These are phyloP conservation scores for Lochmaea capreae DNA, from an alignment of 2,888 invertebrate genomes.

Conservation along the genomic window DNA sequence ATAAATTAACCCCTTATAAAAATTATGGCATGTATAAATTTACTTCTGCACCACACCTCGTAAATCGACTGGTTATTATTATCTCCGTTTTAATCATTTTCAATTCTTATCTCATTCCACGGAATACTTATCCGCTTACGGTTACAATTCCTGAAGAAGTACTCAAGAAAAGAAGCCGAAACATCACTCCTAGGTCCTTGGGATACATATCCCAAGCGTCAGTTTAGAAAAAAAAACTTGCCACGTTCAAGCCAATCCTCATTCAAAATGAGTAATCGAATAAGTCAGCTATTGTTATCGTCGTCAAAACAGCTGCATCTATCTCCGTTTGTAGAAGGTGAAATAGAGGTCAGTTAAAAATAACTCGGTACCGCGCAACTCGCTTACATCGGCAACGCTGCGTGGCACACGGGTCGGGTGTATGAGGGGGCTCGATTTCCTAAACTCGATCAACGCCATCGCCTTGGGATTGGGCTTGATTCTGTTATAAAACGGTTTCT, in stretches of 20 bases:
- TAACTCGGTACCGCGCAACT: conserved; percentile 44
- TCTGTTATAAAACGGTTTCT: conserved; percentile 27
- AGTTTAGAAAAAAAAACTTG: conserved; percentile 1
- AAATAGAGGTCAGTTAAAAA: conserved; percentile 44
- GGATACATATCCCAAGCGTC: neutral
- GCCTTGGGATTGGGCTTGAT: conserved; percentile 21
- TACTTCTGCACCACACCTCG: neutral
- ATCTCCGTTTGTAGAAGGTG: conserved; percentile 38
- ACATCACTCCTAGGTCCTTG: neutral
- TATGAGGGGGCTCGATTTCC: conserved; percentile 22
- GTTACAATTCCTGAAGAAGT: conserved; percentile 3
- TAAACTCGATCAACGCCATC: conserved; percentile 20
- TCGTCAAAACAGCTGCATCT: conserved; percentile 36
- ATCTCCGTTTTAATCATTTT: neutral
- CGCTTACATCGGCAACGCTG: conserved; percentile 38
- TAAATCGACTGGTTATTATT: neutral
- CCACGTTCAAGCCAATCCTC: conserved; percentile 5
- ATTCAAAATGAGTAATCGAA: conserved; percentile 21
- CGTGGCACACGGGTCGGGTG: conserved; percentile 14
- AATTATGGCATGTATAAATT: neutral
- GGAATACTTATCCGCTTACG: neutral
- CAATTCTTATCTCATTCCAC: neutral
- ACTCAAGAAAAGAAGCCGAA: conserved; percentile 5
- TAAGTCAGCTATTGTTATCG: conserved; percentile 30
- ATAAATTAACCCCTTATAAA: no score